A percentile compares a stretch with the other conserved stretches of the same genome.
These are phyloP conservation scores for Ephestia elutella DNA, from an alignment of 1,140 invertebrate species.

Conservation along the genomic window DNA sequence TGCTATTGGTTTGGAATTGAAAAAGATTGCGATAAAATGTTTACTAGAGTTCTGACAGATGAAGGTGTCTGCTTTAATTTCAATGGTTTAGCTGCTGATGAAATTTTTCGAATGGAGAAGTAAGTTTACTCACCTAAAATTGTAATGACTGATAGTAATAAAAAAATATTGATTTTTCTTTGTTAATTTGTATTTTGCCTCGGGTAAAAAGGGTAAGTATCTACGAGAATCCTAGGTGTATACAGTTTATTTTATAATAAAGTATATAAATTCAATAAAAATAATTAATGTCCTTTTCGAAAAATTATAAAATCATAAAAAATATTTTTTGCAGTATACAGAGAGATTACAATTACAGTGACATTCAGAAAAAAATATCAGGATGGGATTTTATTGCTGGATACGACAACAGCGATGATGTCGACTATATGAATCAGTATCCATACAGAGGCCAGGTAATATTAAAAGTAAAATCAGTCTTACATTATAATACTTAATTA, in stretches of 20 bases:
- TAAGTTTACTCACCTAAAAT: too few species aligned
- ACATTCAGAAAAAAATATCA: not conserved
- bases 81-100: slow-evolving; percentile 18
- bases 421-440: not conserved
- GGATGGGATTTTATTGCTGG: slow-evolving; percentile 10
- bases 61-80: slow-evolving; percentile 29
- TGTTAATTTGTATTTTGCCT: too few species aligned
- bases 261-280: too few species aligned
- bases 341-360: slow-evolving; percentile 14
- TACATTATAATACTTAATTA: not conserved
- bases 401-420: slow-evolving; percentile 4
- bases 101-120: slow-evolving; percentile 24
- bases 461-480: not conserved
- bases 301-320: too few species aligned
- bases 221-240: too few species aligned
- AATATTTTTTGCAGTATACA: slow-evolving; percentile 18
- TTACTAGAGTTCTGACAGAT: slow-evolving; percentile 20
- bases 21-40: slow-evolving; percentile 8
- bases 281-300: too few species aligned
- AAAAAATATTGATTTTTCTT: too few species aligned
- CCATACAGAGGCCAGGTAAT: slow-evolving; percentile 1
- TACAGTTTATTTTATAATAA: too few species aligned
- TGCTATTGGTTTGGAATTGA: slow-evolving; percentile 6
- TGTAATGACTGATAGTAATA: too few species aligned
- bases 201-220: too few species aligned